Evolutionary conservation across 2,113 vertebrate genomes (phyloP).

Genomic region (Brachypteracias leptosomus): DNA sequence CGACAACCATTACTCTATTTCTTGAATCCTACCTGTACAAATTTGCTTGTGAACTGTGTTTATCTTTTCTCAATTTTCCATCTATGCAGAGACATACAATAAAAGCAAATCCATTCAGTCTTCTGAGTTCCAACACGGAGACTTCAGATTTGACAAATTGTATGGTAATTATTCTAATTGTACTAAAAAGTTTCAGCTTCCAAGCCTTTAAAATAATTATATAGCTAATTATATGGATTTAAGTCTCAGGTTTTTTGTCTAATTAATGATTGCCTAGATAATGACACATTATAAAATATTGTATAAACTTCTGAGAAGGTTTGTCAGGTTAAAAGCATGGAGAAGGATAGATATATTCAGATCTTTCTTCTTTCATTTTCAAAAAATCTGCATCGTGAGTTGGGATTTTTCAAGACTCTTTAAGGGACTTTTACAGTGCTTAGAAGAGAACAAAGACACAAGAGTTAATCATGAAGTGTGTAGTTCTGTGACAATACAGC

Average conservation of each 20-base stretch:
- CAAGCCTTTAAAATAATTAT: neutral
- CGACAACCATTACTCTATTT: neutral
- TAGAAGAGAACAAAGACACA: neutral
- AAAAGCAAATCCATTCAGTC: neutral
- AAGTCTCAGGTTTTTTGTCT: neutral
- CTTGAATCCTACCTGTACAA: neutral
- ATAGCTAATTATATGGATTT: neutral
- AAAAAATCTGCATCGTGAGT: neutral
- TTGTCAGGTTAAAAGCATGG: neutral
- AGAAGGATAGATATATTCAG: neutral
- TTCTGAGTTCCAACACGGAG: neutral
- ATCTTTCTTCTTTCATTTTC: neutral
- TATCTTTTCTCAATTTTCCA: neutral
- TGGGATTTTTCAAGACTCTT: neutral
- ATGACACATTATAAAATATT: neutral
- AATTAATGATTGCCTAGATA: neutral
- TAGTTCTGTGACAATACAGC: neutral
- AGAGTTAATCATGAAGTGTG: neutral
- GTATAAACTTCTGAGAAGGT: neutral
- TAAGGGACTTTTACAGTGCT: neutral
- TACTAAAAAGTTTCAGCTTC: neutral
- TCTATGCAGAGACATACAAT: neutral
- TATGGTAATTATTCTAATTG: conserved; percentile 5
- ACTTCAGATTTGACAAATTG: neutral
- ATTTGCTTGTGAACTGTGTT: neutral